phyloP scores from a whole-genome alignment of 2,888 invertebrate species.

The Amphipyra berbera region DNA sequence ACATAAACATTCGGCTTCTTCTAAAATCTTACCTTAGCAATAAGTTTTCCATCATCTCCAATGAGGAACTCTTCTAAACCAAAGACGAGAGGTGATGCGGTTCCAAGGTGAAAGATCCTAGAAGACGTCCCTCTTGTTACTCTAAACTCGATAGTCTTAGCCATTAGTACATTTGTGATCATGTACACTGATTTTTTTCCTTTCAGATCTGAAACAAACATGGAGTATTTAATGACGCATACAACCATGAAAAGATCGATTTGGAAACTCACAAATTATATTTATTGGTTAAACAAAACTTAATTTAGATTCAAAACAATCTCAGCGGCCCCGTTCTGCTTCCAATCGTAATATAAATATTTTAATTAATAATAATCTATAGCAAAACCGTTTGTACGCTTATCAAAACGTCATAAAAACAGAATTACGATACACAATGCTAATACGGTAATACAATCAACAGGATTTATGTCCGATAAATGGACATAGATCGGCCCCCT shows the following conservation, averaged over 20 bases:
- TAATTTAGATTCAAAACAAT: not conserved
- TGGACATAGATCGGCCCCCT: not conserved
- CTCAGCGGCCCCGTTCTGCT: not conserved
- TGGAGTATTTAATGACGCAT: not conserved
- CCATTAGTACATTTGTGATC: constrained; percentile 86
- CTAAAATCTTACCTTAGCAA: constrained; percentile 76
- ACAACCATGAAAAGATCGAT: not conserved
- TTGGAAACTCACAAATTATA: too few relatives aligned
- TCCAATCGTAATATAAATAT: not conserved
- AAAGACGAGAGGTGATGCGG: constrained; percentile 85
- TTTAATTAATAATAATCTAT: constrained; percentile 4
- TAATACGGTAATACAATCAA: constrained; percentile 30
- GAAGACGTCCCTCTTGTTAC: constrained; percentile 85
- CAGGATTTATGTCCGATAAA: constrained; percentile 3
- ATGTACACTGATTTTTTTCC: constrained; percentile 87
- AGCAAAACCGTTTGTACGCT: not conserved
- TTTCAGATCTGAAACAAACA: constrained; percentile 77
- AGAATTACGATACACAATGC: not conserved
- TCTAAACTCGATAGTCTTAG: constrained; percentile 87
- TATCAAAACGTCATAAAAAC: not conserved
- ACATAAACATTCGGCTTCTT: not conserved
- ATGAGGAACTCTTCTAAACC: constrained; percentile 83
- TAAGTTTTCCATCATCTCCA: constrained; percentile 83
- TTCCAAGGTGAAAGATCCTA: constrained; percentile 88
- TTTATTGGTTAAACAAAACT: too few relatives aligned